Evolutionary conservation across 1,140 invertebrate genomes (phyloP), one percentile per base, ranked within the genome.

Genomic region (Ips typographus): DNA sequence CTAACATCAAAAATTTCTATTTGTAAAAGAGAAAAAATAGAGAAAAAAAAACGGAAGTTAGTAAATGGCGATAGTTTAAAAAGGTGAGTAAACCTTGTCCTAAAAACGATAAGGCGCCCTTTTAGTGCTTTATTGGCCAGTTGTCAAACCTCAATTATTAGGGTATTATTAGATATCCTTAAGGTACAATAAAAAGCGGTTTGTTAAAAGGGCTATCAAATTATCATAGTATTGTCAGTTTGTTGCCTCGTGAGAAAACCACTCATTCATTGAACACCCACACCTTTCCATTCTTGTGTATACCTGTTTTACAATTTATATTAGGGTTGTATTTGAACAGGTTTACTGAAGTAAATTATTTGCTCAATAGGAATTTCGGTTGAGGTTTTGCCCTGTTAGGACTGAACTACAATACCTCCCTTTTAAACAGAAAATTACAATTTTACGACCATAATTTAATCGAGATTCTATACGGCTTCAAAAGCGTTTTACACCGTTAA

Each of bases 231-330:
- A 67, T 67, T 67, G 65, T 67, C 65, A 43, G 22, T 67, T 67
- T 67, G 65, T 67, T 49, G 65, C 65, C 40, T 58, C 65, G 65
- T 67, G 65, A 67, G 65, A 67, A 67, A 67, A 67, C 56, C 65
- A 67, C 65, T 67, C 43, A 67, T 67, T 67, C 55, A n/a, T 67
- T 56, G 56, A 67, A 67, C 59, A 67, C 65, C 65, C 65, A 67
- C 65, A 67, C 65, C 65, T 67, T 67, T 52, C 65, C 57, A 67
- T 67, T 58, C 55, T 5, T 56, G 64, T 65, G 65, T 67, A 67
- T 67, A 67, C 65, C 65, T 67, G 65, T 67, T 67, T 67, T 67
- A 67, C 65, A 67, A 59, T 67, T 67, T 67, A 67, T 67, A 67
- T 67, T 67, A 67, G 65, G 65, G 65, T 67, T 52, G 58, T 67